Evolutionary conservation across 1,140 invertebrate species (phyloP), one percentile per base, ranked within the genome.

Genomic region (Amyelois transitella): DNA sequence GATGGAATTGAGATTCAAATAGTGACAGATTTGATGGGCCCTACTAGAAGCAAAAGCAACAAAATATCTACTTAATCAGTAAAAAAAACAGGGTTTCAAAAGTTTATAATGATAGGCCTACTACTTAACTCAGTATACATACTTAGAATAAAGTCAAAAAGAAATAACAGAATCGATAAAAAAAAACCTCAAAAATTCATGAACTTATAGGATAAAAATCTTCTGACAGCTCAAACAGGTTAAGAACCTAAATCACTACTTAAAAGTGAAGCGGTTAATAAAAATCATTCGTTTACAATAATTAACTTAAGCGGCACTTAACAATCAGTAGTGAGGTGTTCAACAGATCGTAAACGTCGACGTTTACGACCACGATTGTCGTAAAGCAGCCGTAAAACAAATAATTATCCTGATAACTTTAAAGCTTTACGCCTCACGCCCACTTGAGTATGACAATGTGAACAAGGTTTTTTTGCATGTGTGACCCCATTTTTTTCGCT

Each of bases 311-410:
- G 72, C 62, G 79, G 64, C 66, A 68, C 53, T 77, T 75, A 74
- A 66, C 38, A 86, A 86, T 81, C 77, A 67, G 71, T 50, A 66
- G 58, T 53, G 75, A 78, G 72, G 81, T 80, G 84, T 77, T 64
- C 19, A 82, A 77, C 59, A 61, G 78, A 74, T 82, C 81, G 84
- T 87, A 83, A 85, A 87, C 55, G 81, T 82, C 78, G 74, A 79
- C 57, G 76, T 79, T n/a, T 77, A 82, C 73, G 77, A 78, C 74
- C 63, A 74, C 62, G 69, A 75, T 75, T 62, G 65, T 84, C 81
- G 75, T 86, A 81, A 86, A 83, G 59, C 66, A 74, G 74, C 75
- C 82, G 81, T 85, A 80, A 85, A 85, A 86, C 81, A 84, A 86
- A 87, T 79, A 81, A 84, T 82, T 83, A 84, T 66, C 54, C 38